Evolutionary conservation across 2,113 vertebrate species (phyloP).

Genomic region (Hucho hucho): DNA sequence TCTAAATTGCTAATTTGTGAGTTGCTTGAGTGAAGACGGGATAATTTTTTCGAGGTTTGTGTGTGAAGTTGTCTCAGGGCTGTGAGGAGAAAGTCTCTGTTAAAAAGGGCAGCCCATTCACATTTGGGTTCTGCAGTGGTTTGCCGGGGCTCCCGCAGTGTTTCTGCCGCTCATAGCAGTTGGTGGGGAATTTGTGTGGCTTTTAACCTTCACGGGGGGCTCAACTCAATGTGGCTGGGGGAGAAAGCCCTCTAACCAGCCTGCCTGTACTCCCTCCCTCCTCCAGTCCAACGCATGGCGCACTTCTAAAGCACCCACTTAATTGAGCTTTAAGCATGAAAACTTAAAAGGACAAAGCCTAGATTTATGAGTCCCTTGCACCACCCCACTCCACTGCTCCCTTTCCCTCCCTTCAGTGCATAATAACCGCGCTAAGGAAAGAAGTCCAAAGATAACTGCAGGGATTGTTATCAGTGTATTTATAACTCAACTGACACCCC

Average conservation of each 20-base stretch:
- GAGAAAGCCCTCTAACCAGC: no score
- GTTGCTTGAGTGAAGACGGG: constrained; percentile 38
- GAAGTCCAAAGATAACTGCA: constrained; percentile 53
- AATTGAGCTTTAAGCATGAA: constrained; percentile 51
- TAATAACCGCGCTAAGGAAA: constrained; percentile 31
- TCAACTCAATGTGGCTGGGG: neutral
- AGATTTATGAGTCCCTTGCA: constrained; percentile 9
- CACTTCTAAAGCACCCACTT: constrained; percentile 36
- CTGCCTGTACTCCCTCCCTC: constrained; percentile 16
- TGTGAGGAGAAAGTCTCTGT: constrained; percentile 25
- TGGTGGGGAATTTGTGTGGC: constrained; percentile 67
- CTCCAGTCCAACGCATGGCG: constrained; percentile 20
- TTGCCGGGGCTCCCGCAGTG: constrained; percentile 51
- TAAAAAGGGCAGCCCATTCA: constrained; percentile 38
- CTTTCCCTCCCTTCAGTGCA: constrained; percentile 25
- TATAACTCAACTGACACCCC: constrained; percentile 51
- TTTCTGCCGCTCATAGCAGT: constrained; percentile 56
- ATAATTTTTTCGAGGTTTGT: constrained; percentile 17
- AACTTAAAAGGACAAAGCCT: constrained; percentile 23
- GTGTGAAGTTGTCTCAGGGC: constrained; percentile 27
- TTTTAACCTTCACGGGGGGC: constrained; percentile 67
- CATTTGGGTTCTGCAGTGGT: constrained; percentile 38
- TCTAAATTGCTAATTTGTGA: constrained; percentile 44
- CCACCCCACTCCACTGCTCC: constrained; percentile 8
- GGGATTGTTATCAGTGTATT: constrained; percentile 54